These are phyloP conservation scores for Cyprinus carpio DNA, from an alignment of 2,113 vertebrate genomes.

Conservation along the genomic window DNA sequence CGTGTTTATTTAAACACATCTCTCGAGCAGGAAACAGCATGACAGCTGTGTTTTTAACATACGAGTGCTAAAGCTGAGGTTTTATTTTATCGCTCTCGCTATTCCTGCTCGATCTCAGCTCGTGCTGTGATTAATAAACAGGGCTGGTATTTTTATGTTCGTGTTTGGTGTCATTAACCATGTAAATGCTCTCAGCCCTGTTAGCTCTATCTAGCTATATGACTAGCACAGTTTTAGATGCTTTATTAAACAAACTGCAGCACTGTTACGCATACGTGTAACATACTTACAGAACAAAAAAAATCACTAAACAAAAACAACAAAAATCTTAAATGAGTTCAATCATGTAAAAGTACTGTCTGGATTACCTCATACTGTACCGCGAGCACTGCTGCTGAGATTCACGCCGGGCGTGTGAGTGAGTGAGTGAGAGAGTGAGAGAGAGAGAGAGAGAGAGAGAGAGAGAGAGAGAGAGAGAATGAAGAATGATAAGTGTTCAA, in stretches of 20 bases:
- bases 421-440: not conserved
- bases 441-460: not conserved
- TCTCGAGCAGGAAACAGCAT: conserved; percentile 12
- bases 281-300: not conserved
- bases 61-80: conserved; percentile 1
- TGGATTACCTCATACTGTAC: conserved; percentile 62
- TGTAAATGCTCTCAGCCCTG: not conserved
- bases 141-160: not conserved
- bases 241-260: not conserved
- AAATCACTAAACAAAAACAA: not conserved
- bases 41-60: conserved; percentile 39
- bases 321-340: not conserved
- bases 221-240: not conserved
- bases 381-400: conserved; percentile 44
- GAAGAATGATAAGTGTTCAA: too few relatives aligned
- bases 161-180: not conserved
- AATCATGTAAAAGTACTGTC: not conserved
- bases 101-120: not conserved
- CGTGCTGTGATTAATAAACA: not conserved
- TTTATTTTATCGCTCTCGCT: not conserved
- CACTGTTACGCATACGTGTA: not conserved
- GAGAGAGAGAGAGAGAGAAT: not conserved
- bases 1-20: not conserved
- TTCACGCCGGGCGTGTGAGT: conserved; percentile 45
- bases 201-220: not conserved